Evolutionary conservation across 2,797 vertebrate species (phyloP).

Genomic region (Megalops cyprinoides): DNA sequence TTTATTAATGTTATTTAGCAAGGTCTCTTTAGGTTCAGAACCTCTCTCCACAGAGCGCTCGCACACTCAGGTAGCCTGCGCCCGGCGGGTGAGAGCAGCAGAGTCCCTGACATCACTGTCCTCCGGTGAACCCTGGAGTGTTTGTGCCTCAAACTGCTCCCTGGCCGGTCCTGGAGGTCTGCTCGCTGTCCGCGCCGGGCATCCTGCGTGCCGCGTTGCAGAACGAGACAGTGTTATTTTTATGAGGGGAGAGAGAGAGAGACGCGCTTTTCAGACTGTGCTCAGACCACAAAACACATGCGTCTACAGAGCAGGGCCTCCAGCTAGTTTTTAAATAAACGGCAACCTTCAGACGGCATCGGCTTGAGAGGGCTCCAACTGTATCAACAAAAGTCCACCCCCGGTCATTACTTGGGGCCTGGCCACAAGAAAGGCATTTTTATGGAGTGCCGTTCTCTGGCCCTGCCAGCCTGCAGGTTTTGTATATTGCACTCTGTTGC

Average conservation of each 20-base stretch:
- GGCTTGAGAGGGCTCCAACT: constrained; percentile 14
- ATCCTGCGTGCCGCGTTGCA: neutral
- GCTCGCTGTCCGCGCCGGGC: neutral
- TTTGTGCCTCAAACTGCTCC: neutral
- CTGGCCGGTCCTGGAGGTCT: neutral
- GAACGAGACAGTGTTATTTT: constrained; percentile 35
- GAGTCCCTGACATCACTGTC: neutral
- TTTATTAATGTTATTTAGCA: too few relatives aligned
- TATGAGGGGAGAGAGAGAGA: constrained; percentile 15
- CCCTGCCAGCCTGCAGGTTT: neutral
- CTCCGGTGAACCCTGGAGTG: constrained; percentile 1
- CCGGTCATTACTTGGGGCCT: neutral
- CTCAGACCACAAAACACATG: constrained; percentile 17
- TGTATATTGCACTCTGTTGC: neutral
- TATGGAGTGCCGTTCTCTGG: neutral
- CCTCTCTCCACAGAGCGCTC: too few relatives aligned
- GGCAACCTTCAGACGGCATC: constrained; percentile 3
- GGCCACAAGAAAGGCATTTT: neutral
- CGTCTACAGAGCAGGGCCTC: constrained; percentile 27
- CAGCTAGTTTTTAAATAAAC: constrained; percentile 16
- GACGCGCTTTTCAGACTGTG: constrained; percentile 11
- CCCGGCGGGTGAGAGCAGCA: neutral
- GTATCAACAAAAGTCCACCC: constrained; percentile 27
- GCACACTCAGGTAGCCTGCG: neutral
- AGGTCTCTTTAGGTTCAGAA: too few relatives aligned